Conservation (phyloP, 2,888 invertebrate species). For the Arrhopalites spinosus region DNA sequence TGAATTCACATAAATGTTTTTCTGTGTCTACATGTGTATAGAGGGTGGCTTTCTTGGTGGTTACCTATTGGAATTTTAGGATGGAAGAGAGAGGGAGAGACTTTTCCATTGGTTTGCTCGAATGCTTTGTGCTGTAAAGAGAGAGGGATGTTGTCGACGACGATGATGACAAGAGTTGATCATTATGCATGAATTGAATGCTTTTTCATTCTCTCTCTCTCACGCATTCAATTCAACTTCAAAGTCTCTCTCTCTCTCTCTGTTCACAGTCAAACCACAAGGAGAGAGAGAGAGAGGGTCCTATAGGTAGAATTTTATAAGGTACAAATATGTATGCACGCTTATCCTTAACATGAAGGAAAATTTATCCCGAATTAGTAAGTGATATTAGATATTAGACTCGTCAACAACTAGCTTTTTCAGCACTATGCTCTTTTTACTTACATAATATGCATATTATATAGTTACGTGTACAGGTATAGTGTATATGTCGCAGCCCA, state of each 20-base stretch:
- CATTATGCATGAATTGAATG: conserved; percentile 24
- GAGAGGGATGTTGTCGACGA: background rate
- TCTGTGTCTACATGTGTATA: background rate
- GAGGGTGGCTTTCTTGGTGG: background rate
- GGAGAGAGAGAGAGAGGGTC: background rate
- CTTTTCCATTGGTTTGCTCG: background rate
- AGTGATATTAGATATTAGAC: background rate
- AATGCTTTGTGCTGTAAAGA: background rate
- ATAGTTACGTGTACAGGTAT: too few species aligned
- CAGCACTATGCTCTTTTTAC: too few species aligned
- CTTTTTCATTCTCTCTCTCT: conserved; percentile 20
- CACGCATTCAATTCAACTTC: conserved; percentile 28
- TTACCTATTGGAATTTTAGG: background rate
- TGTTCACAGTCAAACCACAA: background rate
- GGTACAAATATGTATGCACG: too few species aligned
- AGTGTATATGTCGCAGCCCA: too few species aligned
- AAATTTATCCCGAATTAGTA: background rate
- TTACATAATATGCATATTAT: too few species aligned
- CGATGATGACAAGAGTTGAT: conserved; percentile 12
- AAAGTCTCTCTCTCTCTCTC: background rate
- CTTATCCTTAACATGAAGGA: background rate
- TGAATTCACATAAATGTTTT: background rate
- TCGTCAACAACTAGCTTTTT: background rate
- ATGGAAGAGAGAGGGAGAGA: background rate
- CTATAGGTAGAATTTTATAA: background rate